A percentile compares a stretch with the other conserved stretches of the same genome.
Conservation (phyloP, 1,140 invertebrate species). For the Pseudachorutes palmiensis region DNA sequence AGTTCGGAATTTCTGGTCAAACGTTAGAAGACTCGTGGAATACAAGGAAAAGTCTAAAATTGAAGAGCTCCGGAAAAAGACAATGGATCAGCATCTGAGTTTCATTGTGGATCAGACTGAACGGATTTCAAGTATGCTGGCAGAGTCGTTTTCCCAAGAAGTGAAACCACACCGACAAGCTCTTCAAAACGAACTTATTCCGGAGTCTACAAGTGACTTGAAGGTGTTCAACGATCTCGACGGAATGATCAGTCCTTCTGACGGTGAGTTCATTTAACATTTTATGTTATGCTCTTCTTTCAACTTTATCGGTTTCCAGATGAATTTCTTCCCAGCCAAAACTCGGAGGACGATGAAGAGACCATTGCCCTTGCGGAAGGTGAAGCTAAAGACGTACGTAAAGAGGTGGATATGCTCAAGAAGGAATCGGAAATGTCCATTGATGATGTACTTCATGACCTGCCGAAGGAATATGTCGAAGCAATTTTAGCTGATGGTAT, state of each 20-base stretch:
- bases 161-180: neutral
- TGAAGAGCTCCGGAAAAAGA: conserved; percentile 90
- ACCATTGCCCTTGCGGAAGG: conserved; percentile 85
- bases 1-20: conserved; percentile 89
- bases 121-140: conserved; percentile 86
- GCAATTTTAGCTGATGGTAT: conserved; percentile 42
- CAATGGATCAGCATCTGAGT: conserved; percentile 91
- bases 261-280: conserved; percentile 44
- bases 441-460: conserved; percentile 70
- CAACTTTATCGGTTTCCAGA: too few species aligned
- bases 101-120: conserved; percentile 99
- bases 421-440: conserved; percentile 57
- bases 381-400: conserved; percentile 56
- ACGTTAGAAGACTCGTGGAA: conserved; percentile 93
- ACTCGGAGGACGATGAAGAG: conserved; percentile 83
- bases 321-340: conserved; percentile 71
- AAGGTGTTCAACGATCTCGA: neutral
- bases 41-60: conserved; percentile 85
- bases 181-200: neutral
- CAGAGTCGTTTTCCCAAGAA: conserved; percentile 43
- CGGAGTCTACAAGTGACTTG: neutral
- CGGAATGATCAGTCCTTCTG: conserved; percentile 40
- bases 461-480: conserved; percentile 67
- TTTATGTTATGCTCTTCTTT: too few species aligned
- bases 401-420: conserved; percentile 78